These are phyloP conservation scores for Haemorhous mexicanus DNA, from an alignment of 2,113 vertebrate genomes.

Conservation along the genomic window DNA sequence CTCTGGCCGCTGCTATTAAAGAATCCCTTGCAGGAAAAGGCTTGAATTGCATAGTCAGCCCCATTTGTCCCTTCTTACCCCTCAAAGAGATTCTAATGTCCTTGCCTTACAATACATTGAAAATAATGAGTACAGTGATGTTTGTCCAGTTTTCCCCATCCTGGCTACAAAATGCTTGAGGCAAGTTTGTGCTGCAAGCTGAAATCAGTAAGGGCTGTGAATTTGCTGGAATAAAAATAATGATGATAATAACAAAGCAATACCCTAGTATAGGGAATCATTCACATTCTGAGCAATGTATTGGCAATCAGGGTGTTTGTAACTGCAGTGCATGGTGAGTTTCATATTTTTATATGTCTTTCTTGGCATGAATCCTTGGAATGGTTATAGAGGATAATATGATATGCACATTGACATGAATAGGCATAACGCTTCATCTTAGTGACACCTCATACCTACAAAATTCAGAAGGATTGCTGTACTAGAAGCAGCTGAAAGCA, in stretches of 20 bases:
- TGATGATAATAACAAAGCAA: neutral
- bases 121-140: neutral
- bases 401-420: slow-evolving; percentile 6
- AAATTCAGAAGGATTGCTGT: slow-evolving; percentile 4
- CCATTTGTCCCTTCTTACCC: neutral
- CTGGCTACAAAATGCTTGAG: neutral
- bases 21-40: neutral
- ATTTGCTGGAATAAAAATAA: neutral
- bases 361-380: slow-evolving; percentile 9
- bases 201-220: neutral
- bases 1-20: neutral
- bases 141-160: neutral
- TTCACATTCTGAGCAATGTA: neutral
- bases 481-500: slow-evolving; percentile 2
- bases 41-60: neutral
- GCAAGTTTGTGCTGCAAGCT: neutral
- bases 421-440: slow-evolving; percentile 5
- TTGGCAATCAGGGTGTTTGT: neutral
- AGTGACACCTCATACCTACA: neutral
- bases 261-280: neutral
- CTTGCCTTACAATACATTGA: neutral
- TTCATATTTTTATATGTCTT: neutral
- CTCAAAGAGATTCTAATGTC: neutral
- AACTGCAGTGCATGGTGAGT: neutral
- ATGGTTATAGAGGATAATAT: neutral